Evolutionary conservation across 2,113 vertebrate genomes (phyloP).

Genomic region (Isichthys henryi): DNA sequence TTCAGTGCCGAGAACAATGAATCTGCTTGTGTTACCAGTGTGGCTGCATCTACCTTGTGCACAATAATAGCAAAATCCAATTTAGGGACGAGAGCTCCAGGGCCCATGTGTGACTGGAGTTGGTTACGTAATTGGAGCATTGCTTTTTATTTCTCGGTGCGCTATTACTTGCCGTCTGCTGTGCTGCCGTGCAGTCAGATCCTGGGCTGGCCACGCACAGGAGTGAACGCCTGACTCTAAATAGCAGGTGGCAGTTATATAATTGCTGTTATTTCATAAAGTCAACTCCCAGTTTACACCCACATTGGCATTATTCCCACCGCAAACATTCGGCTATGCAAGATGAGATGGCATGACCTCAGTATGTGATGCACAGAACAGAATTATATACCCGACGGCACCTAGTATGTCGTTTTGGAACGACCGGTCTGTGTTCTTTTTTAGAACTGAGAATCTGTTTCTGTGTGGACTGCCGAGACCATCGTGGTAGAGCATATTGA

Average conservation of each 20-base stretch:
- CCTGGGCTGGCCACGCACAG: neutral
- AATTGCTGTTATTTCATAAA: conserved; percentile 13
- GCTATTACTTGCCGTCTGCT: neutral
- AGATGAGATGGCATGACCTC: neutral
- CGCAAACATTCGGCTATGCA: neutral
- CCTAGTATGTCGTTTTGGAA: neutral
- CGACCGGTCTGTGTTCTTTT: neutral
- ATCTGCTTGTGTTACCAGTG: neutral
- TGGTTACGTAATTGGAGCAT: conserved; percentile 8
- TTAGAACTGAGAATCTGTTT: neutral
- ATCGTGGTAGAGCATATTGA: neutral
- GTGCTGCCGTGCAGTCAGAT: neutral
- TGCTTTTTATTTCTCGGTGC: conserved; percentile 1
- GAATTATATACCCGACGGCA: neutral
- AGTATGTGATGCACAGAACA: neutral
- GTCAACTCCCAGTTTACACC: neutral
- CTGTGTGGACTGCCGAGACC: neutral
- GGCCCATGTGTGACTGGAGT: neutral
- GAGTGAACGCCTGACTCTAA: neutral
- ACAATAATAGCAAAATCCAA: conserved; percentile 1
- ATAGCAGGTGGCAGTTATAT: conserved; percentile 13
- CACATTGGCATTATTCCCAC: neutral
- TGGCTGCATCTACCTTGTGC: neutral
- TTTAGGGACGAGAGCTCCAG: neutral
- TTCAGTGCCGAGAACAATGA: neutral